Percentiles rank a stretch among this genome's conserved stretches.
Conservation (phyloP, 2,797 vertebrate species). For the Pangasius larnaudii region DNA sequence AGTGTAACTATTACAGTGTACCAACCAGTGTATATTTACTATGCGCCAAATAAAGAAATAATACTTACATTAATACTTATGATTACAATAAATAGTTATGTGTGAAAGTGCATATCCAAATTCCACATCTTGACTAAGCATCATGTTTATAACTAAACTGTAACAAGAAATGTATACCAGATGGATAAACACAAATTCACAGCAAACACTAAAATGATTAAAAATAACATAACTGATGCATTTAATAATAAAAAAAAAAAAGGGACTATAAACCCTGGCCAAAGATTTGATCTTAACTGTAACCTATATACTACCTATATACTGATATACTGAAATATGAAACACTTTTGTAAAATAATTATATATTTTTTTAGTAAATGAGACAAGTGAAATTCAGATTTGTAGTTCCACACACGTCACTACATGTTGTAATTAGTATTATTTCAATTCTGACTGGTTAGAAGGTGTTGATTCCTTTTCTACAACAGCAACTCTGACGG, state of each 20-base stretch:
- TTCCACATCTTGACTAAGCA: not conserved
- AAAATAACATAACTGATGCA: not conserved
- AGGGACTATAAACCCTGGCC: not conserved
- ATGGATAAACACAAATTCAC: not conserved
- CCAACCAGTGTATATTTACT: too few species aligned
- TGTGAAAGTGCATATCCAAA: not conserved
- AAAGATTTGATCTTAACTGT: not conserved
- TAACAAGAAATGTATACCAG: not conserved
- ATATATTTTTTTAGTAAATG: not conserved
- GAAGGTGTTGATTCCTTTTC: not conserved
- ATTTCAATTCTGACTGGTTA: not conserved
- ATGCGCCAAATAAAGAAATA: not conserved
- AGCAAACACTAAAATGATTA: not conserved
- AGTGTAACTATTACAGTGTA: not conserved
- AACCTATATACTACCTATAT: not conserved
- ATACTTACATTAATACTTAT: not conserved
- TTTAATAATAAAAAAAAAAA: not conserved
- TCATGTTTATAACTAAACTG: not conserved
- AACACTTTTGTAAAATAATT: not conserved
- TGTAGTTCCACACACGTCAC: not conserved
- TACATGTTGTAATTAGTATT: not conserved
- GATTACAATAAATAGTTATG: not conserved
- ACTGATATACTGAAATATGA: not conserved
- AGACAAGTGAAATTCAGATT: not conserved
- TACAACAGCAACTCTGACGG: not conserved